Conservation (phyloP, 2,888 invertebrate genomes). For the Drosophila yooni region DNA sequence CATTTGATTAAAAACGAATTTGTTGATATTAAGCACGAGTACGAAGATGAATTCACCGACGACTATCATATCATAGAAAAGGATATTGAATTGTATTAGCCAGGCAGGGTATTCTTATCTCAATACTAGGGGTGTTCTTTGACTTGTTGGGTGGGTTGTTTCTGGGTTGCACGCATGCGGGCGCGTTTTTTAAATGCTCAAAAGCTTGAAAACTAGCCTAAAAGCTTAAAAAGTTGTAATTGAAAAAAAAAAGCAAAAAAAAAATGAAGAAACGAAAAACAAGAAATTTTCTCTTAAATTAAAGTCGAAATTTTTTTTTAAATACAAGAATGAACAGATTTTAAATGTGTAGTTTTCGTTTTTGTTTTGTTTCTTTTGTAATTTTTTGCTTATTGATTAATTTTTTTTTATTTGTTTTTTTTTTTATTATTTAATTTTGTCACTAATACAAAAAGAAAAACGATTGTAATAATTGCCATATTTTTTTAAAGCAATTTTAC, state of each 20-base stretch:
- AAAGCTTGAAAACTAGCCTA: slow-evolving; percentile 16
- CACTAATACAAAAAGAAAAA: too few species aligned
- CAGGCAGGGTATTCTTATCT: neutral
- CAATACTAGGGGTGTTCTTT: neutral
- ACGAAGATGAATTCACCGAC: slow-evolving; percentile 64
- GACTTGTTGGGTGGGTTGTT: slow-evolving; percentile 5
- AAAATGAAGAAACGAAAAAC: neutral
- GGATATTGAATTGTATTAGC: slow-evolving; percentile 72
- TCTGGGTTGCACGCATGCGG: neutral
- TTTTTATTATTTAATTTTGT: too few species aligned
- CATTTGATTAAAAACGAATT: slow-evolving; percentile 64
- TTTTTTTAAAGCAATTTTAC: neutral
- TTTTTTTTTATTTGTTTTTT: too few species aligned
- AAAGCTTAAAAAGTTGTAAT: neutral
- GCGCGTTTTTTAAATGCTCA: slow-evolving; percentile 29
- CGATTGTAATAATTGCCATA: too few species aligned
- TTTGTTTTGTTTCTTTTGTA: neutral
- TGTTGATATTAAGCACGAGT: slow-evolving; percentile 62
- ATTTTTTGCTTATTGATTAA: neutral
- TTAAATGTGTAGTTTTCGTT: neutral
- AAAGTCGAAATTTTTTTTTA: neutral
- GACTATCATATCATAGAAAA: slow-evolving; percentile 72
- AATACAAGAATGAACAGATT: neutral
- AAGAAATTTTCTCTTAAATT: neutral
- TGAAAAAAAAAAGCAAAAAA: neutral